Evolutionary conservation across 2,888 invertebrate species (phyloP), one percentile per base, ranked within the genome.

Genomic region (Leptopterna dolabrata): DNA sequence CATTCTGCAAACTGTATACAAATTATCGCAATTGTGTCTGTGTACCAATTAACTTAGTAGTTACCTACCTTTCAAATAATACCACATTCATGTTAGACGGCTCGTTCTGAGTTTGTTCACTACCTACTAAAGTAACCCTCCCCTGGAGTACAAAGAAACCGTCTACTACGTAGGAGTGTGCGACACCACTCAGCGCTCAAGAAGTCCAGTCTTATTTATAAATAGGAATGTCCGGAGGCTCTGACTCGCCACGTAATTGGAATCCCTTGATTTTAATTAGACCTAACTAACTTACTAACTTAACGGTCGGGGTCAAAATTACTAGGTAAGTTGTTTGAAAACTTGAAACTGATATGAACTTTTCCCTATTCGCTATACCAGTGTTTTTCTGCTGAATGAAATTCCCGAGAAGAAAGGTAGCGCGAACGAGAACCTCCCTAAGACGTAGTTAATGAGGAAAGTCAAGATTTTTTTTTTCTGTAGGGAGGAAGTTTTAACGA

Each of bases 381-480:
- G 63, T 11, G 24, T 24, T 63, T 27, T 63, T 63, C 63, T 13
- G 24, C 19, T 63, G 63, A 63, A 63, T 27, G 24, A 19, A 63
- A 63, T 63, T 30, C 73, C 16, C 2, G 41, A 36, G 73, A 36
- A 73, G 36, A 36, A 73, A 13, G 73, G 41, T 14, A 13, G 16
- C 36, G 16, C 73, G 73, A 36, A 41, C 36, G 41, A 30, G 36
- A 36, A 2, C 36, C 73, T 41, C 14, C 36, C 30, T 36, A 41
- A 73, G 73, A 73, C 73, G 13, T 30, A 73, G 73, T 73, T 73
- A 73, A 73, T 73, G 73, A 73, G 73, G 73, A 73, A 73, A 73
- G 73, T 73, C 73, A 36, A 36, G 73, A 73, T 73, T 73, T 73
- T n/a, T n/a, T n/a, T n/a, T n/a, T n/a, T n/a, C n/a, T n/a, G 36